phyloP scores from a whole-genome alignment of 2,113 vertebrate genomes.

The Saguinus imperator region DNA sequence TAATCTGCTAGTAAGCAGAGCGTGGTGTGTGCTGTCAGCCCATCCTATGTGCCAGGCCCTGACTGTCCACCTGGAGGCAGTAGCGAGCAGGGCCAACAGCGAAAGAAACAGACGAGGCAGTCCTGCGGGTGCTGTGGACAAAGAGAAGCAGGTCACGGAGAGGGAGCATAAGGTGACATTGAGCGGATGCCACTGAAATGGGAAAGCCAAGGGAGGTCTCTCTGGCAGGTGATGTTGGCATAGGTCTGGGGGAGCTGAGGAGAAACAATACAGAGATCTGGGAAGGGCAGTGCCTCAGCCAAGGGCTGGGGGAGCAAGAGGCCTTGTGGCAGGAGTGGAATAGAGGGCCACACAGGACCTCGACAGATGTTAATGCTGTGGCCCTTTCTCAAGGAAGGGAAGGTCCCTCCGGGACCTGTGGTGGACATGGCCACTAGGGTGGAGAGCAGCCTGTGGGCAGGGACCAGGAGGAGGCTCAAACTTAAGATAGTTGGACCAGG shows the following conservation, averaged over 20 bases:
- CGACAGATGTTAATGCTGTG: neutral
- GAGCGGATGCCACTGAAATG: neutral
- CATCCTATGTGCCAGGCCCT: neutral
- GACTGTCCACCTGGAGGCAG: neutral
- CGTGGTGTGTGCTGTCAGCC: neutral
- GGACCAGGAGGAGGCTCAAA: neutral
- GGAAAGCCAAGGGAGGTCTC: neutral
- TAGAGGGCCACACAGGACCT: neutral
- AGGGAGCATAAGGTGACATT: neutral
- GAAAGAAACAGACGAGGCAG: neutral
- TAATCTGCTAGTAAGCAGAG: neutral
- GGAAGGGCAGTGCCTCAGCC: neutral
- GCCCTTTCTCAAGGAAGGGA: neutral
- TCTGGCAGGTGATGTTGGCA: neutral
- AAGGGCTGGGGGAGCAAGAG: neutral
- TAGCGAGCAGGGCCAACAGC: neutral
- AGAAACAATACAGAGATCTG: neutral
- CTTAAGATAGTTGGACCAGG: neutral
- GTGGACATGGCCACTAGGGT: neutral
- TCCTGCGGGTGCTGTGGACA: neutral
- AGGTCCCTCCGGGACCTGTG: neutral
- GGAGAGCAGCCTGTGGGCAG: neutral
- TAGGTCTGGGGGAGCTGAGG: neutral
- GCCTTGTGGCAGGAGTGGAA: neutral
- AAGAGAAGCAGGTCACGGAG: neutral